Base-by-base conservation (phyloP, 2,888 invertebrate genomes). In the Limnephilus lunatus region DNA sequence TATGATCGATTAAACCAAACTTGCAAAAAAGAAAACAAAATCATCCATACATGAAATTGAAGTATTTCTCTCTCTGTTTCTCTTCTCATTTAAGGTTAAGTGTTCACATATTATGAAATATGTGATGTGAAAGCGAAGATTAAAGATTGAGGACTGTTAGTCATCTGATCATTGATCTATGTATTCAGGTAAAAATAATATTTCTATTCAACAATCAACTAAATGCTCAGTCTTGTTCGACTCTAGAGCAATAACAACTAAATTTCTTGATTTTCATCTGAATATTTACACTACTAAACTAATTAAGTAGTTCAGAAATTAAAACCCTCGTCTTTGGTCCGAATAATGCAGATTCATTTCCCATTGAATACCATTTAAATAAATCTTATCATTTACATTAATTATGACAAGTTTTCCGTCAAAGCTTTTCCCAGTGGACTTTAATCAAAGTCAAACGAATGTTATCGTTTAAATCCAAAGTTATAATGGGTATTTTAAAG, bases 401-500 rank as follows among this genome's bases (percentile, higher is more conserved):
- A 32, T 82, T 82, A 82, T 82, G 82, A 82, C 82, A 82, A 82
- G 31, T 32, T 82, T 82, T 31, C 32, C 82, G 32, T 82, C 82
- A 32, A 82, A 82, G 30, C 5, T 82, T 68, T 68, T 68, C 68
- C 53, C 68, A n/a, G 31, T 15, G 15, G 31, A 82, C 82, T 32
- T 82, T 32, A 82, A 32, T 82, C 30, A 86, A 44, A 44, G 44
- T 86, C 44, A 48, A 86, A 86, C 86, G 86, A 48, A 48, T 44
- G 35, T 44, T 39, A 86, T 86, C 86, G 86, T 86, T 86, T 86
- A 39, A 44, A 44, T 14, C 68, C 86, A 86, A 86, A 86, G 86
- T 86, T 86, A n/a, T 86, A 86, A 86, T 86, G 44, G 86, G 30
- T 44, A 86, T 86, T 86, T 86, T 86, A 86, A 86, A 53, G 86